Evolutionary conservation across 1,140 invertebrate genomes (phyloP).

Genomic region (Xylocopa sonorina): DNA sequence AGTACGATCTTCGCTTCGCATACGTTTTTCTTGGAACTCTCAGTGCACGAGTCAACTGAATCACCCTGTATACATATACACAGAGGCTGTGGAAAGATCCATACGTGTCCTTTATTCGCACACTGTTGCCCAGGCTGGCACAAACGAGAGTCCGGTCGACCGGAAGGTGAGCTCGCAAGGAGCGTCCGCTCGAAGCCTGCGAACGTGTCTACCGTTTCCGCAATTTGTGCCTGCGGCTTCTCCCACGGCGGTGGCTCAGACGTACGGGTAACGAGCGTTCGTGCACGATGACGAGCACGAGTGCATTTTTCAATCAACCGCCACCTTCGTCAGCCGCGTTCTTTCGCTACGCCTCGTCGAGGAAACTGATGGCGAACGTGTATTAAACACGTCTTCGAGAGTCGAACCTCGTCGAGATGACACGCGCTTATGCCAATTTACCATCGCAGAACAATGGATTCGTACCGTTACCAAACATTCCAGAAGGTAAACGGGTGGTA

Average conservation of each 20-base stretch:
- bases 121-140: slow-evolving; percentile 1
- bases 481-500: neutral
- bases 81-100: neutral
- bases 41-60: too few species aligned
- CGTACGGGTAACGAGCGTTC: slow-evolving; percentile 32
- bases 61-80: slow-evolving; percentile 11
- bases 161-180: slow-evolving; percentile 50
- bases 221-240: slow-evolving; percentile 54
- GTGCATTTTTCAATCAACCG: slow-evolving; percentile 39
- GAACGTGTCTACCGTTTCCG: slow-evolving; percentile 48
- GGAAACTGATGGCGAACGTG: slow-evolving; percentile 21
- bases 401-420: too few species aligned
- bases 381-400: slow-evolving; percentile 38
- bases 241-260: slow-evolving; percentile 26
- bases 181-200: slow-evolving; percentile 47
- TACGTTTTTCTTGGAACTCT: too few species aligned
- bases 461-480: too few species aligned
- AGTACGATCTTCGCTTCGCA: too few species aligned
- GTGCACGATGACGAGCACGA: slow-evolving; percentile 39
- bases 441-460: too few species aligned
- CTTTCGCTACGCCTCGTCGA: neutral
- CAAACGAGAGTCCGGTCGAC: slow-evolving; percentile 56
- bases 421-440: too few species aligned
- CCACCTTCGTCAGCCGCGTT: neutral
- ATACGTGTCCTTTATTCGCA: slow-evolving; percentile 40